Evolutionary conservation across 2,797 vertebrate species (phyloP).

Genomic region (Mormyrops attenuatus): DNA sequence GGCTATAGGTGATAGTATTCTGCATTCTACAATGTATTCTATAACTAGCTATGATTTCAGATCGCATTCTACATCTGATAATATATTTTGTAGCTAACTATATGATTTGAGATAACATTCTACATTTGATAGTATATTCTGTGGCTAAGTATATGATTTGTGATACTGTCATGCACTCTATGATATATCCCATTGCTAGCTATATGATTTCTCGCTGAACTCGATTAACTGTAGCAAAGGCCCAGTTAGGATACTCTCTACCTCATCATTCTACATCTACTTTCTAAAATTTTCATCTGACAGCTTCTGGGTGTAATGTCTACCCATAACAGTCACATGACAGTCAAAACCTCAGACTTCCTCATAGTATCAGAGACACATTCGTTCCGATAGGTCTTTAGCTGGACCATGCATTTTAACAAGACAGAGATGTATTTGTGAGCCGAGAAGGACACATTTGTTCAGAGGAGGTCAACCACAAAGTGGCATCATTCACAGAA

Average conservation of each 20-base stretch:
- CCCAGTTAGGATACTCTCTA: not conserved
- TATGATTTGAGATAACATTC: not conserved
- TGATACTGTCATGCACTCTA: not conserved
- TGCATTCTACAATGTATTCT: not conserved
- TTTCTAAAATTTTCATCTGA: not conserved
- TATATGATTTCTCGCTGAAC: not conserved
- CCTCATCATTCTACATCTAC: not conserved
- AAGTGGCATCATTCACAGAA: conserved; percentile 44
- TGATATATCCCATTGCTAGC: not conserved
- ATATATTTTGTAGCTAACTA: too few relatives aligned
- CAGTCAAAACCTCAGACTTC: not conserved
- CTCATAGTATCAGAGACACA: not conserved
- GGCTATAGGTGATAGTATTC: not conserved
- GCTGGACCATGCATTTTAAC: not conserved
- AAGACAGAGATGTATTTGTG: conserved; percentile 30
- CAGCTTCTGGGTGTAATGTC: not conserved
- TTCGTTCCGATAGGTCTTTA: not conserved
- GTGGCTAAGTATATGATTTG: not conserved
- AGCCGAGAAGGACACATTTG: conserved; percentile 51
- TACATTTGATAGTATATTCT: not conserved
- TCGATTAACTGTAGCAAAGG: not conserved
- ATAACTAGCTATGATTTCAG: not conserved
- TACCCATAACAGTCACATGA: not conserved
- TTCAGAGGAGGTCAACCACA: conserved; percentile 49
- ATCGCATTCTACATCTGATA: not conserved